Evolutionary conservation across 2,888 invertebrate genomes (phyloP), one percentile per base, ranked within the genome.

Genomic region (Chalcis sispes): DNA sequence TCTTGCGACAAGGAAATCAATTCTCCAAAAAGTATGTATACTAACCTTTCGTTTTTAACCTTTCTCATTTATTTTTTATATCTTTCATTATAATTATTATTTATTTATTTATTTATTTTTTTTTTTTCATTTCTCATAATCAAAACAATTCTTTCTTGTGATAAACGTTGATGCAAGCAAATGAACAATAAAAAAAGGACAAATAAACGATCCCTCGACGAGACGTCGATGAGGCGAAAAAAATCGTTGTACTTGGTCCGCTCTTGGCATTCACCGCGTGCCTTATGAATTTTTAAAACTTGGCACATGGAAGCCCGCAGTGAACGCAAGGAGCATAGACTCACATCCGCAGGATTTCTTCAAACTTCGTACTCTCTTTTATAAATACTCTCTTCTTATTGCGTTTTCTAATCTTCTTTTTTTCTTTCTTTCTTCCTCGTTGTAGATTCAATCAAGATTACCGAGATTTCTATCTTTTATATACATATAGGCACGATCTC

Each of bases 231-330:
- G 25, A 50, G 29, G 15, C 29, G 74, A 42, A 20, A 65, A 52
- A 52, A 77, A 71, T 81, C 84, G 90, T 85, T 89, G 92, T 89
- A 83, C 87, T 89, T 87, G 91, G 95, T 94, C 94, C 94, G 94
- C 96, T 96, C 96, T 97, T 97, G 97, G 97, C 97, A 97, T 97
- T 97, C 97, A 97, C 97, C 97, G 97, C 97, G 97, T 97, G 97
- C 97, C 97, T 97, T 97, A 97, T 96, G 96, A 94, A 92, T 89
- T 90, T 89, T 88, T 85, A 87, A 89, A 87, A 90, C 86, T 90
- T 91, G 91, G 94, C 94, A 96, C 97, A 97, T 92, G 91, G 93
- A 96, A 95, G 93, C 94, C 94, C 93, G 93, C 95, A 95, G 96
- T 96, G 96, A 95, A 96, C 94, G 95, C 96, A 94, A 96, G 95